Base-by-base conservation (phyloP, 2,888 invertebrate species). In the Drosophila parthenogenetica region DNA sequence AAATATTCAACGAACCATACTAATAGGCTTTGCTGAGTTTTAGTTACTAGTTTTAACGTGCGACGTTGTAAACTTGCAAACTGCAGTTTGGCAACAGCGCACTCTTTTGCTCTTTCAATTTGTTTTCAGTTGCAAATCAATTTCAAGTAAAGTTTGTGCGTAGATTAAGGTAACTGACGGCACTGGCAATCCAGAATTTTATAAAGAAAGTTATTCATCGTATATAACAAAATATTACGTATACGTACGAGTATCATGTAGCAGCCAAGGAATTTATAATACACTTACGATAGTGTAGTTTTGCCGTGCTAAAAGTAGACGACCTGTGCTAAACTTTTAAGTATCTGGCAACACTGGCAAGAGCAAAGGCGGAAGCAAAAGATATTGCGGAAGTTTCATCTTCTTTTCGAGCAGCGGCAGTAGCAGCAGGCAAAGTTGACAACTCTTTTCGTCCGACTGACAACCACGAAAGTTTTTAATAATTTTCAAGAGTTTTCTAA, bases 401-500 rank as follows among this genome's bases (percentile, higher is more conserved):
- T 60, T 46, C 19, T 45, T 67, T 72, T 61, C 46, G 46, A 40
- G 62, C 53, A 37, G 45, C n/a, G 40, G 65, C 49, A 73, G 29
- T 5, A 40, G 61, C 53, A 45, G 45, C 19, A 19, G 42, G 65
- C 54, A 73, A 69, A 78, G 71, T 77, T 78, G 64, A 70, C 73
- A 71, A 60, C 71, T 45, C 69, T 65, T 65, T 60, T 48, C 59
- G 59, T 22, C 51, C 49, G 62, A 45, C 68, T 80, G 73, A 69
- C 79, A 60, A 60, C 58, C 57, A 50, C 61, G 66, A 85, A 85
- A 85, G 86, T 87, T 85, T 87, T 85, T 87, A 86, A 85, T 87
- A 83, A 87, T 87, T 87, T 87, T 74, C 86, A 77, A 87, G 85
- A 85, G 86, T 85, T 85, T 87, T 87, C 81, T 83, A 86, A 85